Base-by-base conservation (phyloP, 1,140 invertebrate genomes). In the Meteorus sp. region DNA sequence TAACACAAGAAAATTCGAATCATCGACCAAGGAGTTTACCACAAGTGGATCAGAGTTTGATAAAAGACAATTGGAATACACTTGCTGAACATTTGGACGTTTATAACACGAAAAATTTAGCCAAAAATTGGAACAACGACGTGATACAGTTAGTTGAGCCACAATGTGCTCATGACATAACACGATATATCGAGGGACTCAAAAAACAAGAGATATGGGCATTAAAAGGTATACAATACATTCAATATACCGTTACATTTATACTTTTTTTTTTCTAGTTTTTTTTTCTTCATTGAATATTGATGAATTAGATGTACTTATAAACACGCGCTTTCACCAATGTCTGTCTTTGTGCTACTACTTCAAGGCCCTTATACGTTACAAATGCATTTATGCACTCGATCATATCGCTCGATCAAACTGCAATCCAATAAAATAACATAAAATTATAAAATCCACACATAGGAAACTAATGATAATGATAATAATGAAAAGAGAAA, bases 211-310 rank as follows among this genome's bases (percentile, higher is more conserved):
- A 84, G 53, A 75, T 85, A 33, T 91, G 89, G 89, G 88, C 89
- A 1, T 73, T 89, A 3, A 90, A 90, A 81, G 88, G 89, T 90
- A 78, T 85, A 85, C 82, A 39, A 39, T n/a, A 5, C 8, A n/a
- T 39, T 29, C 27, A 29, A 29, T 29, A 29, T 5, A 29, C n/a
- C n/a, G n/a, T 29, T 5, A 29, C 9, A 29, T 29, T 29, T 29
- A 29, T 29, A 5, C 29, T 33, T 33, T 33, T 33, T 33, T 41
- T 9, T 19, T 61, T 55, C 50, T 17, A 53, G 43, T n/a, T 27
- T 33, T 33, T 33, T 33, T 33, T 33, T 33, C 11, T 33, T 6
- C 6, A 11, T 7, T 11, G 11, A 33, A 23, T 35, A 15, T 50
- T 37, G 37, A 52, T 47, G 48, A 59, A 35, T 35, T 48, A 25